phyloP scores from a whole-genome alignment of 2,888 invertebrate species.

The Petrolisthes cinctipes region DNA sequence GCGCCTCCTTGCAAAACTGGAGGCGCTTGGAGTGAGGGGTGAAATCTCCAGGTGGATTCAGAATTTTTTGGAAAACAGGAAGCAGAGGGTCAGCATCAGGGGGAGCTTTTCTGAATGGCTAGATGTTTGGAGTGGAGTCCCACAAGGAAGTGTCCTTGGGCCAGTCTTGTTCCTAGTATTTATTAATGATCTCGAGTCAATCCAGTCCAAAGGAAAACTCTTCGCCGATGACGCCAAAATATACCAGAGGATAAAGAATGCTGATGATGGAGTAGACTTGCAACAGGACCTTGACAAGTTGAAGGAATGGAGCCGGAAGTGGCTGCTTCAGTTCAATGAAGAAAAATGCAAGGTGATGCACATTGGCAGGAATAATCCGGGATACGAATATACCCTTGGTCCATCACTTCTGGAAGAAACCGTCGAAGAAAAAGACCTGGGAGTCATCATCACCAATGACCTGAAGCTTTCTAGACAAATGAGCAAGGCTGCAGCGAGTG shows the following conservation, averaged over 20 bases:
- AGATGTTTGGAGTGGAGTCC: conserved; percentile 12
- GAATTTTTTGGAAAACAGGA: not conserved
- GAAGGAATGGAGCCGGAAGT: not conserved
- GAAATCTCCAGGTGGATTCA: conserved; percentile 5
- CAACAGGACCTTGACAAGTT: not conserved
- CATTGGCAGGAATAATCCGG: not conserved
- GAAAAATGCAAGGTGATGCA: conserved; percentile 18
- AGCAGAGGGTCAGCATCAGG: not conserved
- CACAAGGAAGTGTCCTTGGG: conserved; percentile 21
- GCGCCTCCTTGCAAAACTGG: conserved; percentile 6
- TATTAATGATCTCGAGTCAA: conserved; percentile 6
- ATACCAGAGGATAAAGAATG: conserved; percentile 15
- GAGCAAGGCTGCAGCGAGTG: conserved; percentile 4
- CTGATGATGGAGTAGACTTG: conserved; percentile 8
- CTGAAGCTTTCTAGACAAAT: not conserved
- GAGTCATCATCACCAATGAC: not conserved
- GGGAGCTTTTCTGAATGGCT: not conserved
- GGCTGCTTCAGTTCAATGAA: not conserved
- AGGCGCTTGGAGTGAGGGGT: not conserved
- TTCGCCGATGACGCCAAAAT: conserved; percentile 23
- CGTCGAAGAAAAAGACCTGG: not conserved
- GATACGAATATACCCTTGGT: not conserved
- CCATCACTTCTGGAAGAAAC: not conserved
- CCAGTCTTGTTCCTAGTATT: conserved; percentile 22
- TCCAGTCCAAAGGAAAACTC: conserved; percentile 2